Base-by-base conservation (phyloP, 2,113 vertebrate genomes). In the Myanophis thanlyinensis region DNA sequence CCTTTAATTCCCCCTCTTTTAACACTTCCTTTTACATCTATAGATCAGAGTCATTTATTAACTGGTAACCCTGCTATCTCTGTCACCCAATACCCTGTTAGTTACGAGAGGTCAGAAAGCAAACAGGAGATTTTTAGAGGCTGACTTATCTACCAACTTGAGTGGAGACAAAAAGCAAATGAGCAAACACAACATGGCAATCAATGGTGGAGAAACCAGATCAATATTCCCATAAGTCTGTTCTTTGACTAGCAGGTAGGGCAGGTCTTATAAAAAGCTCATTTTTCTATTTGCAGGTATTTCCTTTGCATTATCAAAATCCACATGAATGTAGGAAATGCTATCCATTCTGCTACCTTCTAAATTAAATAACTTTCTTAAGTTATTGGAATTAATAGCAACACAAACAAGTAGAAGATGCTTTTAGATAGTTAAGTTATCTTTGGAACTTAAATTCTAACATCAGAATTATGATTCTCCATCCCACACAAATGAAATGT, bases 11-110 rank as follows among this genome's bases (percentile, higher is more conserved):
- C 20, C 18, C 35, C 20, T 23, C 25, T 25, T 51, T 91, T 49
- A 44, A 88, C 47, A n/a, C 90, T 87, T 85, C 22, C 73, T 80
- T 40, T 87, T 46, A 54, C 30, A 67, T 85, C 80, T 89, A 67
- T 9, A 67, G 49, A 59, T 25, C 35, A 53, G 52, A 89, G 93
- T 93, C 93, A 93, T 54, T 93, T 54, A 93, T 93, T 93, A 93
- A 93, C 93, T 49, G 22, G 52, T 35, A 6, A 86, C 47, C 53
- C 80, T 87, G 18, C 84, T 87, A 86, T 89, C 67, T 91, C 40
- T 73, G 20, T 52, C 54, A n/a, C 88, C 90, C 54, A 86, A 54
- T 67, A 91, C 86, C 54, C 85, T 44, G 51, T 87, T 56, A 84
- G 48, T 89, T 53, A 51, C 62, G 62, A 73, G 40, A 90, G 62